A percentile compares a stretch with the other conserved stretches of the same genome.
Evolutionary conservation across 2,888 invertebrate genomes (phyloP).

Genomic region (Trichacis sp.): DNA sequence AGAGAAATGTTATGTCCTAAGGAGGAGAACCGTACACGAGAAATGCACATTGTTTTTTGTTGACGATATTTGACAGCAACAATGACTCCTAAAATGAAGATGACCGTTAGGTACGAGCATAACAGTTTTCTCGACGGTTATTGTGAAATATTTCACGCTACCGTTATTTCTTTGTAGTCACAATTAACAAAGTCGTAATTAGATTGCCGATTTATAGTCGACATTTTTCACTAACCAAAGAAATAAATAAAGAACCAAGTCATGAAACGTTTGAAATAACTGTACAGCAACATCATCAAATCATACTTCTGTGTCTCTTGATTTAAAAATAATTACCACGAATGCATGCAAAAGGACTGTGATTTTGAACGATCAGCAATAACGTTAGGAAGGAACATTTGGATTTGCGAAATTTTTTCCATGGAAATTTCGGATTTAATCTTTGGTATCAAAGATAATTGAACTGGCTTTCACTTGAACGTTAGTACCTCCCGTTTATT

Average conservation of each 20-base stretch:
- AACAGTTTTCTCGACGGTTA: neutral
- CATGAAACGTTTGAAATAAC: neutral
- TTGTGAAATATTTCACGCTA: neutral
- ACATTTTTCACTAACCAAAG: neutral
- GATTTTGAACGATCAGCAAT: no score
- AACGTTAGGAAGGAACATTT: no score
- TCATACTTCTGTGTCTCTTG: no score
- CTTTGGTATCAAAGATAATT: no score
- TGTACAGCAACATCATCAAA: no score
- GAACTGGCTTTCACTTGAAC: no score
- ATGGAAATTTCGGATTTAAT: no score
- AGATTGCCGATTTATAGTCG: neutral
- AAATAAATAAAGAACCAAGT: neutral
- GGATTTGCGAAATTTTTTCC: no score
- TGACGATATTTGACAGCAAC: neutral
- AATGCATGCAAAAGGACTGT: no score
- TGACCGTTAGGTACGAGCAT: neutral
- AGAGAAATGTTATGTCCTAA: neutral
- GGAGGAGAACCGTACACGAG: neutral
- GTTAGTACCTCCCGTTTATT: no score
- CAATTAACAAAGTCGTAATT: neutral
- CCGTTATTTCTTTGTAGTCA: slow-evolving; percentile 1
- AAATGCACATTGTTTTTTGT: neutral
- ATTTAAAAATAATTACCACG: no score
- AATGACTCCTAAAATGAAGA: neutral